A percentile compares a stretch with the other conserved stretches of the same genome.
Conservation (phyloP, 2,113 vertebrate species). For the Bufo bufo region DNA sequence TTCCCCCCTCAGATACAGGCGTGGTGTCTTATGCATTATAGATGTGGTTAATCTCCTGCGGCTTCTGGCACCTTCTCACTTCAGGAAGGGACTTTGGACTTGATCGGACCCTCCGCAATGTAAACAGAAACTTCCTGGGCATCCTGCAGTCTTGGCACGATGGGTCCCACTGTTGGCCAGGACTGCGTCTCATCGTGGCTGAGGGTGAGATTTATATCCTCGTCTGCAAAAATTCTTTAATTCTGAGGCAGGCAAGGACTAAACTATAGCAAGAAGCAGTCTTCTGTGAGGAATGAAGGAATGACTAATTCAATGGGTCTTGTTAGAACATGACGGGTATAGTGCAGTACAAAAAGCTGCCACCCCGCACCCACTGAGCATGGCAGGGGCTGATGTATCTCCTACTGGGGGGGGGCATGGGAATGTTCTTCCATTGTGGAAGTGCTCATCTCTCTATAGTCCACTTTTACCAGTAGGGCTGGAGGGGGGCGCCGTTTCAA, state of each 20-base stretch:
- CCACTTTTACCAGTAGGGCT: too few relatives aligned
- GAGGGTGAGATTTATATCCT: neutral
- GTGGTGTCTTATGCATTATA: neutral
- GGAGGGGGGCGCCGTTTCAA: too few relatives aligned
- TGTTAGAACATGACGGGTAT: neutral
- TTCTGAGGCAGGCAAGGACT: neutral
- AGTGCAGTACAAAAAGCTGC: neutral
- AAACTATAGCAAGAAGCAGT: neutral
- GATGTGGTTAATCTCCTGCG: neutral
- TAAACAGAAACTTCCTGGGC: constrained; percentile 31
- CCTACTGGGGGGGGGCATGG: too few relatives aligned
- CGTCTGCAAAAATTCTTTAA: neutral
- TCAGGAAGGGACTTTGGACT: constrained; percentile 21
- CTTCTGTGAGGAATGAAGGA: neutral
- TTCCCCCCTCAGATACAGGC: neutral
- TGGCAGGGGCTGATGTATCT: neutral
- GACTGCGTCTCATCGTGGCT: neutral
- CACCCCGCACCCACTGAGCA: neutral
- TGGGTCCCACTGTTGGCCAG: neutral
- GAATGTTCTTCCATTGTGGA: too few relatives aligned
- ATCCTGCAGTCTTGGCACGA: constrained; percentile 10
- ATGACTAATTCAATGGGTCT: neutral
- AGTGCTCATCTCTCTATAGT: too few relatives aligned
- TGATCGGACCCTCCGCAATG: neutral
- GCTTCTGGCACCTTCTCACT: constrained; percentile 3